Percentiles rank a stretch among this genome's conserved stretches.
Conservation (phyloP, 2,797 vertebrate species). For the Malacoctenus gilli region DNA sequence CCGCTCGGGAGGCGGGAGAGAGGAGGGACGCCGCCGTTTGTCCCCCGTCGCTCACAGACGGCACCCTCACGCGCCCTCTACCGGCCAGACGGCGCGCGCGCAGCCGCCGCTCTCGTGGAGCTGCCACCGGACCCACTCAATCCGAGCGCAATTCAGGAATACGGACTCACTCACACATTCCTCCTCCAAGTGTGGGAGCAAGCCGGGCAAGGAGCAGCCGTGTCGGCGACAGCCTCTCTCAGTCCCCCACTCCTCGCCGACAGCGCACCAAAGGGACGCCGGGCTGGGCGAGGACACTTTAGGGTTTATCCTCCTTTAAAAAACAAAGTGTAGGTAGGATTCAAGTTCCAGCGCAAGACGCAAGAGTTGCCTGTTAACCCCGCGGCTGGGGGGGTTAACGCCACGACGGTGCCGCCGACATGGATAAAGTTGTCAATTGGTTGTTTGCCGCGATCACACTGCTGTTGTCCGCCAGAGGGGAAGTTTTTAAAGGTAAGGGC, state of each 20-base stretch:
- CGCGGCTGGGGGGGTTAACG: conserved; percentile 74
- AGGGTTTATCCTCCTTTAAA: conserved; percentile 18
- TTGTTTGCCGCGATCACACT: conserved; percentile 78
- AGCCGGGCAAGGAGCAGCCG: conserved; percentile 67
- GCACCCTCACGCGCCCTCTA: conserved; percentile 73
- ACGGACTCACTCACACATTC: conserved; percentile 74
- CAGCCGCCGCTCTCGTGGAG: conserved; percentile 57
- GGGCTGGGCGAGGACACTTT: conserved; percentile 30
- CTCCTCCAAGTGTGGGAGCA: conserved; percentile 77
- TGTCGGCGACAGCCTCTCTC: conserved; percentile 43
- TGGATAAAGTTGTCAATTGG: conserved; percentile 85
- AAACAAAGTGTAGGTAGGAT: conserved; percentile 49
- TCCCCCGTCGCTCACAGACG: conserved; percentile 19
- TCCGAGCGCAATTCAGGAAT: conserved; percentile 74
- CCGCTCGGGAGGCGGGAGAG: conserved; percentile 15
- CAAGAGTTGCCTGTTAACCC: conserved; percentile 74
- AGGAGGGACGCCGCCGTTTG: conserved; percentile 1
- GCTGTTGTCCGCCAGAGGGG: conserved; percentile 75
- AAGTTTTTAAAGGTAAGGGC: conserved; percentile 85
- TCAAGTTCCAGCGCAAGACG: conserved; percentile 57
- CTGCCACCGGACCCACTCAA: conserved; percentile 65
- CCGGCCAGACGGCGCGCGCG: conserved; percentile 52
- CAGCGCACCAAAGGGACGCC: conserved; percentile 40
- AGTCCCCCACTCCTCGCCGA: conserved; percentile 32
- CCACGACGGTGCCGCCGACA: conserved; percentile 68